phyloP scores from a whole-genome alignment of 2,797 vertebrate genomes.

The Peromyscus melanophrys region DNA sequence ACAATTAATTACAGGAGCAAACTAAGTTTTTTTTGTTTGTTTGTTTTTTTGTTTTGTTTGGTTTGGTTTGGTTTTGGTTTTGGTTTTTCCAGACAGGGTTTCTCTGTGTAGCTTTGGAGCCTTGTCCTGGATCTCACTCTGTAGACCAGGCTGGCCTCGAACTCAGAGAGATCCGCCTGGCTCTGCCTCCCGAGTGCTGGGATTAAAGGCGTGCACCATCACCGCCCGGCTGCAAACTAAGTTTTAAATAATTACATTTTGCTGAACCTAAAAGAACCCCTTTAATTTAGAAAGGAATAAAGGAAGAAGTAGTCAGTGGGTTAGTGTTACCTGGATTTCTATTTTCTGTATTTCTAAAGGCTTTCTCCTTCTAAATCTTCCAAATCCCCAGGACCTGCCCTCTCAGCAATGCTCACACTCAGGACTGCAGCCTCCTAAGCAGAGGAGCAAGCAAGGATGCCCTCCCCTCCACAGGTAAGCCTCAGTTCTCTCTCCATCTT shows the following conservation, averaged over 20 bases:
- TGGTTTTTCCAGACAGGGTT: too few species aligned
- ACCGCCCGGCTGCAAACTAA: not conserved
- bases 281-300: slow-evolving; percentile 42
- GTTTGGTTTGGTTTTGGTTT: too few species aligned
- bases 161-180: too few species aligned
- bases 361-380: not conserved
- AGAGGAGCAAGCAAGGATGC: not conserved
- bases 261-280: slow-evolving; percentile 33
- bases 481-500: not conserved
- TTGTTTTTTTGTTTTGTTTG: too few species aligned
- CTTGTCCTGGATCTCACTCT: too few species aligned
- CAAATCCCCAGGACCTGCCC: not conserved
- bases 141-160: too few species aligned
- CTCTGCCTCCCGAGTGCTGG: too few species aligned
- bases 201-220: too few species aligned
- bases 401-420: not conserved
- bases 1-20: slow-evolving; percentile 41
- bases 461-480: not conserved
- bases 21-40: not conserved
- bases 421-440: not conserved
- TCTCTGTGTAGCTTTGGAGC: too few species aligned
- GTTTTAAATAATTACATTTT: slow-evolving; percentile 43
- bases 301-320: not conserved
- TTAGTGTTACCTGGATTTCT: slow-evolving; percentile 30
- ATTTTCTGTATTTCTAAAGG: slow-evolving; percentile 1